A percentile compares a stretch with the other conserved stretches of the same genome.
Evolutionary conservation across 2,888 invertebrate genomes (phyloP).

Genomic region (Clistopyga incitator): DNA sequence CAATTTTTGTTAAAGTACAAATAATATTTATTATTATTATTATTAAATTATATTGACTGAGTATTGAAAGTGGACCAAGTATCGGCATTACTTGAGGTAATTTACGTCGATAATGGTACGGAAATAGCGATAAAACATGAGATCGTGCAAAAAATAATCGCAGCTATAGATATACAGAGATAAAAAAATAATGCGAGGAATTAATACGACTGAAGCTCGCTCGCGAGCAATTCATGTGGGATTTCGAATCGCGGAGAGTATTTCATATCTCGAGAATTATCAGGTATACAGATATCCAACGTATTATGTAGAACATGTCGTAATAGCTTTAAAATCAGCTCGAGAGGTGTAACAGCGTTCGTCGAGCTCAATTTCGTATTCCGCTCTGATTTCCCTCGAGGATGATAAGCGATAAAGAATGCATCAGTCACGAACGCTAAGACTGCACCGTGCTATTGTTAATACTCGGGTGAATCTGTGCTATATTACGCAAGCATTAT

Average conservation of each 20-base stretch:
- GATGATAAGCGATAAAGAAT: slow-evolving; percentile 61
- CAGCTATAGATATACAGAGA: not conserved
- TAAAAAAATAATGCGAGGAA: not conserved
- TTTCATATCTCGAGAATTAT: slow-evolving; percentile 3
- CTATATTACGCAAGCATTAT: slow-evolving; percentile 28
- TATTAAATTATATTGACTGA: too few relatives aligned
- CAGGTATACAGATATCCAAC: not conserved
- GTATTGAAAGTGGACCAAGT: not conserved
- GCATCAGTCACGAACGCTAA: slow-evolving; percentile 55
- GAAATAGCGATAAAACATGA: not conserved
- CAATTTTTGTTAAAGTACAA: too few relatives aligned
- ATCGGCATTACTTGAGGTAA: not conserved
- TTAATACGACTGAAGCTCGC: not conserved
- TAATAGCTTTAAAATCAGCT: slow-evolving; percentile 46
- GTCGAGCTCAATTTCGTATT: slow-evolving; percentile 49
- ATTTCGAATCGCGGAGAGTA: not conserved
- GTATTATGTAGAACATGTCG: slow-evolving; percentile 9
- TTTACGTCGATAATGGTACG: not conserved
- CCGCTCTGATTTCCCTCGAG: slow-evolving; percentile 62
- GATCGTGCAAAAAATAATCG: not conserved
- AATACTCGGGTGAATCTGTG: slow-evolving; percentile 35
- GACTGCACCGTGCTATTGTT: slow-evolving; percentile 52
- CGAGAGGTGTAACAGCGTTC: slow-evolving; percentile 1
- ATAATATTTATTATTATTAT: too few relatives aligned
- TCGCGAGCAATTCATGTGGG: slow-evolving; percentile 4